Evolutionary conservation across 2,888 invertebrate genomes (phyloP), one percentile per base, ranked within the genome.

Genomic region (Tipula helvola): DNA sequence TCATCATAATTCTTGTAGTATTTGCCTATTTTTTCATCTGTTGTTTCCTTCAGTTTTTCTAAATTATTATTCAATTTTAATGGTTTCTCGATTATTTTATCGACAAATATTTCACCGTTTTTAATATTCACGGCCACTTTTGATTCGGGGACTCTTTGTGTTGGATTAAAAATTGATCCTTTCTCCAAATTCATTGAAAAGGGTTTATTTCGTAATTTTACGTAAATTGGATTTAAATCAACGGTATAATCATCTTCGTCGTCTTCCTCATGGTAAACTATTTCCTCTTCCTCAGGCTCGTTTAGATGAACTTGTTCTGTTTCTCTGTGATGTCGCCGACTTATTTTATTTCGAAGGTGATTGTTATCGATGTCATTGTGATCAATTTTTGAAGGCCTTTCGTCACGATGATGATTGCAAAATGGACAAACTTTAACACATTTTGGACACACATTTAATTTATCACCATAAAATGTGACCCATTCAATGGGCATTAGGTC

Each of bases 1-100:
- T 91, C 91, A 0, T 91, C 90, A 86, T 91, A 91, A 88, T 91
- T 90, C 86, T 89, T 90, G 1, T 91, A 88, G 88, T 91, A 91
- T n/a, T 90, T 90, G 3, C 89, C 88, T 5, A 91, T 42, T 4
- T 89, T 89, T 52, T 89, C 89, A 87, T 91, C 90, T 0, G 90
- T 90, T 28, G 8, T 18, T 71, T 71, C 71, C 28, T 71, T 71
- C 13, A 71, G 71, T 2, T 28, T 71, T 71, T 71, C 71, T 28
- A 71, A 28, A 71, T 71, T 71, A 12, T 42, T 41, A 18, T 3
- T 39, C 3, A 18, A 41, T 87, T 90, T 89, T 71, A 71, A 10
- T 71, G 71, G 71, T 71, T 71, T 71, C 0, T 89, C 88, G 0
- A 90, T 89, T 57, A 91, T 88, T 41, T 88, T 89, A 86, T 90